Base-by-base conservation (phyloP, 2,113 vertebrate species). In the Lycaon pictus region DNA sequence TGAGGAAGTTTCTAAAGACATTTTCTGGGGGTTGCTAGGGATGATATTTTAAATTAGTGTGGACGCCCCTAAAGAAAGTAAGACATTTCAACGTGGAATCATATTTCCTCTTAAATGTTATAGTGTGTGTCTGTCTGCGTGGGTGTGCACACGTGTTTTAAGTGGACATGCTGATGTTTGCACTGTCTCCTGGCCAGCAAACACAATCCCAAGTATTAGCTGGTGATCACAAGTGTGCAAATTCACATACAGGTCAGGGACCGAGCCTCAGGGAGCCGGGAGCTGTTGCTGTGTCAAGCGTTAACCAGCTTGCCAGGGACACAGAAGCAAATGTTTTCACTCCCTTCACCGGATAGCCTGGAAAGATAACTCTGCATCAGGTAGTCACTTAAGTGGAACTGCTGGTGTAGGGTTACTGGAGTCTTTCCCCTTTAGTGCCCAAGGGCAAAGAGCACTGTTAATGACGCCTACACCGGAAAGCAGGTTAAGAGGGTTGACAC, bases 381-480 rank as follows among this genome's bases (percentile, higher is more conserved):
- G 96, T 95, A 97, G 74, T 88, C 85, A 95, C 97, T 98, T 97
- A 97, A 98, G 95, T 97, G 98, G 96, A 98, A 96, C 76, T 85
- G 58, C 80, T 32, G 95, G 91, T 97, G 98, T 98, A 96, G 77
- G 93, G 97, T 98, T 97, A 96, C 98, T 25, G 15, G 93, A 43
- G 77, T 96, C 95, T 92, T 97, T 95, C 97, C 94, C 95, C 96
- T 97, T 98, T 93, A 95, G 97, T 90, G 94, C 97, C 88, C 65
- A 65, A 92, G 98, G 97, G 94, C 97, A 98, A 98, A 97, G 98
- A 98, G 97, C 97, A 97, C 62, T 77, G 97, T 95, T 97, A 97
- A 97, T 71, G 88, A 96, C 55, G 97, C 96, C 97, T 92, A 67
- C 93, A 71, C 82, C 97, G 98, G 98, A 98, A 98, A 96, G 97